phyloP scores from a whole-genome alignment of 1,140 invertebrate genomes.

The Melanaphis sacchari region DNA sequence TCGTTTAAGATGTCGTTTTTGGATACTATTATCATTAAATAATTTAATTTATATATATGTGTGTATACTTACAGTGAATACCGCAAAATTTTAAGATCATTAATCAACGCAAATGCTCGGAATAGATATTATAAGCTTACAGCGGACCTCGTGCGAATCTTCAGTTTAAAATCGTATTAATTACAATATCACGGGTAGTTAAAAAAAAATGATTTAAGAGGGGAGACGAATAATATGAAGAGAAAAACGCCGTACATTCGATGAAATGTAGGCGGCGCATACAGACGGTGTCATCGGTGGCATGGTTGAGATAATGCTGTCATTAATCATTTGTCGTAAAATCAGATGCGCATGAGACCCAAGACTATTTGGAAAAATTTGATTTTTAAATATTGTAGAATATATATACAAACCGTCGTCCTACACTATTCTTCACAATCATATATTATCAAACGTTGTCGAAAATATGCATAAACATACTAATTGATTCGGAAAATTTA shows the following conservation, averaged over 20 bases:
- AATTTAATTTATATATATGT: neutral
- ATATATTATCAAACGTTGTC: neutral
- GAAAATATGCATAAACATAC: no score
- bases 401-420: neutral
- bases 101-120: neutral
- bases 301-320: neutral
- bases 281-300: neutral
- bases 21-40: neutral
- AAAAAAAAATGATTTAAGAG: neutral
- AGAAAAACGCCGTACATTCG: neutral
- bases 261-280: neutral
- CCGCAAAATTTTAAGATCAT: neutral
- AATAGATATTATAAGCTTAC: neutral
- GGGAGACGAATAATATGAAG: neutral
- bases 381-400: neutral
- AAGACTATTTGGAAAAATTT: neutral
- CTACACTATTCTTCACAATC: neutral
- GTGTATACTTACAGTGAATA: neutral
- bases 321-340: neutral
- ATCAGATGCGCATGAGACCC: neutral
- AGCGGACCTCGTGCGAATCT: neutral
- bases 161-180: constrained; percentile 27
- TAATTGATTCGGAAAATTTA: neutral
- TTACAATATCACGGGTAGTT: neutral
- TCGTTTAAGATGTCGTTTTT: neutral